These are phyloP conservation scores for Hippocampus zosterae DNA, from an alignment of 2,113 vertebrate species.

Conservation along the genomic window DNA sequence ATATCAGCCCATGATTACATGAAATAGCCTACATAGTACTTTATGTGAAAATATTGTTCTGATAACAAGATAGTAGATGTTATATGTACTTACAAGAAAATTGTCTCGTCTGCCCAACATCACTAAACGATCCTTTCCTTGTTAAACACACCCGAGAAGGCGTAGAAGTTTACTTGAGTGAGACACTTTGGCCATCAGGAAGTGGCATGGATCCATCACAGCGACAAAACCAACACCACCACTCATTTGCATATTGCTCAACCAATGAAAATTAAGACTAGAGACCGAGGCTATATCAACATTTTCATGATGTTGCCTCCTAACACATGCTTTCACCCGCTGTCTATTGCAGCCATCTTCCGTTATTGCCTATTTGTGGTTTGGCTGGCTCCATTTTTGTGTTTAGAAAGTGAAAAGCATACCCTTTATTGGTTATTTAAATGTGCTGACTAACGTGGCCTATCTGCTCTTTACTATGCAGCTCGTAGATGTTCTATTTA, in stretches of 20 bases:
- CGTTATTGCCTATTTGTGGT: not conserved
- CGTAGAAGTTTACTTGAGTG: constrained; percentile 14
- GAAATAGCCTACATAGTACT: not conserved
- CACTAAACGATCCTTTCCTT: constrained; percentile 1
- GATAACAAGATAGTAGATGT: not conserved
- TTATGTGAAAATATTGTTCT: not conserved
- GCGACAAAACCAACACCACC: not conserved
- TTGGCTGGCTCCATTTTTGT: not conserved
- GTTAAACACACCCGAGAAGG: constrained; percentile 14
- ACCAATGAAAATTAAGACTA: not conserved
- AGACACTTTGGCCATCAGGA: constrained; percentile 19
- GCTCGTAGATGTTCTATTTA: not conserved
- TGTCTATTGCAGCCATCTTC: not conserved
- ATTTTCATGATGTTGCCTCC: not conserved
- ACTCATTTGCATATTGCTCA: constrained; percentile 42
- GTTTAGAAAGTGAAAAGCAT: not conserved
- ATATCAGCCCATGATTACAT: not conserved
- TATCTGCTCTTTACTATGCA: not conserved
- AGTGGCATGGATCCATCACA: constrained; percentile 6
- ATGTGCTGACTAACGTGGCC: not conserved
- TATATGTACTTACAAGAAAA: constrained; percentile 62
- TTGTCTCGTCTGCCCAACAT: constrained; percentile 61
- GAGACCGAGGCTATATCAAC: not conserved
- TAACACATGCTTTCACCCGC: not conserved
- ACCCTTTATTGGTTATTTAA: not conserved